Evolutionary conservation across 30 jellyfish, hydroid and myxozoan species (phyloP).

Genomic region (Rhopilema esculentum): DNA sequence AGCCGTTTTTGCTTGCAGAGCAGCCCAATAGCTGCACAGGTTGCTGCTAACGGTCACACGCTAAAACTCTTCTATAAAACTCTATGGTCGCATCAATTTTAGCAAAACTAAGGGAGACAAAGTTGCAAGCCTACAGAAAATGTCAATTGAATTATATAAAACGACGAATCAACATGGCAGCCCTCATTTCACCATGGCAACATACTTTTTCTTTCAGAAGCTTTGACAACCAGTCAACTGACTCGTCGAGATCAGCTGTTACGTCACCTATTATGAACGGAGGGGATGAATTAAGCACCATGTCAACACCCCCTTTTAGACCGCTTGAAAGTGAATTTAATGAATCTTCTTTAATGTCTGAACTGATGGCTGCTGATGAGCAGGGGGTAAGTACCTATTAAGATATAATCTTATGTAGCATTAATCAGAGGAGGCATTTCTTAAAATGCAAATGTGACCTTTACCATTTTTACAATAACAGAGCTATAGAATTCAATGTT

Average conservation of each 20-base stretch:
- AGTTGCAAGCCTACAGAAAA: neutral
- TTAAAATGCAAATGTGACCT: too few relatives aligned
- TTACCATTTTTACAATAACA: too few relatives aligned
- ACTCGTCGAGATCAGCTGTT: slow-evolving; percentile 44
- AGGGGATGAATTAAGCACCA: slow-evolving; percentile 76
- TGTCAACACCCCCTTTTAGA: slow-evolving; percentile 67
- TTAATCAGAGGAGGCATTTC: too few relatives aligned
- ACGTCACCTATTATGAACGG: slow-evolving; percentile 43
- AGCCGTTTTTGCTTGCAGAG: too few relatives aligned
- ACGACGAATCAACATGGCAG: neutral
- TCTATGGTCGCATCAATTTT: too few relatives aligned
- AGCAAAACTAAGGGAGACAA: neutral
- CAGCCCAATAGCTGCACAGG: too few relatives aligned
- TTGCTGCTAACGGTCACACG: neutral
- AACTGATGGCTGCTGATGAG: slow-evolving; percentile 92
- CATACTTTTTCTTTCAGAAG: slow-evolving; percentile 16
- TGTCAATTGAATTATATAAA: neutral
- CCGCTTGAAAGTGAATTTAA: slow-evolving; percentile 85
- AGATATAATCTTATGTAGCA: neutral
- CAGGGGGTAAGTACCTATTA: slow-evolving; percentile 75
- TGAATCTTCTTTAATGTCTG: slow-evolving; percentile 90
- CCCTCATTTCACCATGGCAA: neutral
- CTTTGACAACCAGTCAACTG: slow-evolving; percentile 36
- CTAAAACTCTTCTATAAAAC: too few relatives aligned
- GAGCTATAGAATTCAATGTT: too few relatives aligned